Percentiles rank a stretch among this genome's conserved stretches.
Evolutionary conservation across 2,113 vertebrate species (phyloP).

Genomic region (Acanthisitta chloris): DNA sequence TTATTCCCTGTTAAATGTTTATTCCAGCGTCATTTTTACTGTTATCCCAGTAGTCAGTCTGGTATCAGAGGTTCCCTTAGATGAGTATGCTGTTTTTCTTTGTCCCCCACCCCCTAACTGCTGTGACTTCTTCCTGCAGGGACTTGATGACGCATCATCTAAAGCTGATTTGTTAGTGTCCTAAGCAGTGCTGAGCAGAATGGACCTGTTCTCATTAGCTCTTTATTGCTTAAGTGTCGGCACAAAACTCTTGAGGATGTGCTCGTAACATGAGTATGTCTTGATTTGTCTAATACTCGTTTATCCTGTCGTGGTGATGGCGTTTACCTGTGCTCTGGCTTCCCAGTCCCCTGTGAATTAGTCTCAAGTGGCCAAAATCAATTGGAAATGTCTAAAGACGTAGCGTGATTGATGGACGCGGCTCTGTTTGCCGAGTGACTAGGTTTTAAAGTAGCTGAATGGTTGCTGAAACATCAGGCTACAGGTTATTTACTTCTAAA

Average conservation of each 20-base stretch:
- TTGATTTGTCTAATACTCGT: conserved; percentile 13
- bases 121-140: not conserved
- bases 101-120: not conserved
- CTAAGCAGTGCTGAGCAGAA: not conserved
- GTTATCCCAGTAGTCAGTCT: not conserved
- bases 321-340: not conserved
- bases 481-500: not conserved
- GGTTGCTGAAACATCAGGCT: not conserved
- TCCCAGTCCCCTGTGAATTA: not conserved
- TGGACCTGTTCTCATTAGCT: not conserved
- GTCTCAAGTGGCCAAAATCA: conserved; percentile 17
- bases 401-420: not conserved
- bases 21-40: not conserved
- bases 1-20: not conserved
- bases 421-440: not conserved
- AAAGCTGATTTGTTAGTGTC: not conserved
- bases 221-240: not conserved
- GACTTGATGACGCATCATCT: not conserved
- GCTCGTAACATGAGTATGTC: not conserved
- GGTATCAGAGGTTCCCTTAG: not conserved
- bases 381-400: conserved; percentile 9
- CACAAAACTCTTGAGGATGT: not conserved
- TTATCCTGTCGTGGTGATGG: not conserved
- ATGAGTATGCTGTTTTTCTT: not conserved
- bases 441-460: conserved; percentile 3